Evolutionary conservation across 1,140 invertebrate genomes (phyloP).

Genomic region (Apis laboriosa): DNA sequence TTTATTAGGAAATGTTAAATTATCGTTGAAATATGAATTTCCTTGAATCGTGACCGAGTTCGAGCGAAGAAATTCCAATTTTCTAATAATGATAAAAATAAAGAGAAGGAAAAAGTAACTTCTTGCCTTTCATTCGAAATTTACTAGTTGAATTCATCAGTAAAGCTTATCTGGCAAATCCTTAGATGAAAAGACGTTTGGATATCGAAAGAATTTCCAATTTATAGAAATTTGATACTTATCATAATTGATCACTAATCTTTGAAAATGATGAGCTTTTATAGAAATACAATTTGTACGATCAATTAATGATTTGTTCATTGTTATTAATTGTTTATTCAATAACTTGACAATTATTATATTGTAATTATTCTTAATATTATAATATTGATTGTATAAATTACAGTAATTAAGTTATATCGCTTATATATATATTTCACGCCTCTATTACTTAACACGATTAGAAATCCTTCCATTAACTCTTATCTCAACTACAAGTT

Average conservation of each 20-base stretch:
- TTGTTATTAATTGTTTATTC: not conserved
- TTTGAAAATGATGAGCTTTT: not conserved
- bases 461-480: constrained; percentile 10
- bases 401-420: not conserved
- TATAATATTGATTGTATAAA: not conserved
- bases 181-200: not conserved
- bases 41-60: not conserved
- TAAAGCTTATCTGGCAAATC: constrained; percentile 22
- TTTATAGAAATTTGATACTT: not conserved
- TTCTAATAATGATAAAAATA: not conserved
- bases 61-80: not conserved
- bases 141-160: constrained; percentile 17
- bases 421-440: not conserved
- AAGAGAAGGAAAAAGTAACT: not conserved
- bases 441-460: not conserved
- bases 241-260: no score
- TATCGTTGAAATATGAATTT: constrained; percentile 5
- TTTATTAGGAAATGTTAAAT: not conserved
- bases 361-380: not conserved
- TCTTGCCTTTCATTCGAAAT: not conserved
- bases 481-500: constrained; percentile 6
- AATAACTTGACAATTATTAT: not conserved
- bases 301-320: not conserved
- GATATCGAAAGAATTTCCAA: not conserved
- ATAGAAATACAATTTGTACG: not conserved